A percentile compares a stretch with the other conserved stretches of the same genome.
These are phyloP conservation scores for Ceratina japonica DNA, from an alignment of 1,140 invertebrate genomes.

Conservation along the genomic window DNA sequence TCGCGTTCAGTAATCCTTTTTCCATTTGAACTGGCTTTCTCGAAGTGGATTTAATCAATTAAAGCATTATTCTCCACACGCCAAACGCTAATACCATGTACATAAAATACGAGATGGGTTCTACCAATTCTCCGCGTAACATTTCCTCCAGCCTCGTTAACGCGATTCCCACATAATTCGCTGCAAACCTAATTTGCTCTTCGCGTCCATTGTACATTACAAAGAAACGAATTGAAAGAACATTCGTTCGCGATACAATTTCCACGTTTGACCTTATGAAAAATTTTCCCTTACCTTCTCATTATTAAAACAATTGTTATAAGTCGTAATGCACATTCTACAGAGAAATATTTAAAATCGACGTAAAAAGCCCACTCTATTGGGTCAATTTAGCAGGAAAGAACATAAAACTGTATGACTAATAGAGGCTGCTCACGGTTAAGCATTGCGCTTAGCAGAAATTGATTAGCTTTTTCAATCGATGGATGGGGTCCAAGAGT, in stretches of 20 bases:
- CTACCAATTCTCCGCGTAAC: background rate
- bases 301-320: too few relatives aligned
- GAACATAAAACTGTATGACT: background rate
- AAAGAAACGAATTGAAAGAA: background rate
- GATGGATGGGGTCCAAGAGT: background rate
- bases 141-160: background rate
- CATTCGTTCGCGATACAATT: too few relatives aligned
- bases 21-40: background rate
- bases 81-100: slow-evolving; percentile 13
- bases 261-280: too few relatives aligned
- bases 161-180: background rate
- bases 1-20: too few relatives aligned
- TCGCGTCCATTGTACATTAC: background rate
- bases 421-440: background rate
- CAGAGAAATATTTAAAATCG: too few relatives aligned
- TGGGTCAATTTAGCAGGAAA: too few relatives aligned
- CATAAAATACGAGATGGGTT: slow-evolving; percentile 5
- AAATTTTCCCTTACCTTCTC: too few relatives aligned
- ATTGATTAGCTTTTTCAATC: background rate
- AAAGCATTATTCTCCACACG: slow-evolving; percentile 7
- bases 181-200: background rate
- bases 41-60: slow-evolving; percentile 11
- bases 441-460: background rate
- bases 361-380: too few relatives aligned
- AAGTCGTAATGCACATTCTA: too few relatives aligned